A percentile compares a stretch with the other conserved stretches of the same genome.
These are phyloP conservation scores for Synchiropus splendidus DNA, from an alignment of 2,113 vertebrate genomes.

Conservation along the genomic window DNA sequence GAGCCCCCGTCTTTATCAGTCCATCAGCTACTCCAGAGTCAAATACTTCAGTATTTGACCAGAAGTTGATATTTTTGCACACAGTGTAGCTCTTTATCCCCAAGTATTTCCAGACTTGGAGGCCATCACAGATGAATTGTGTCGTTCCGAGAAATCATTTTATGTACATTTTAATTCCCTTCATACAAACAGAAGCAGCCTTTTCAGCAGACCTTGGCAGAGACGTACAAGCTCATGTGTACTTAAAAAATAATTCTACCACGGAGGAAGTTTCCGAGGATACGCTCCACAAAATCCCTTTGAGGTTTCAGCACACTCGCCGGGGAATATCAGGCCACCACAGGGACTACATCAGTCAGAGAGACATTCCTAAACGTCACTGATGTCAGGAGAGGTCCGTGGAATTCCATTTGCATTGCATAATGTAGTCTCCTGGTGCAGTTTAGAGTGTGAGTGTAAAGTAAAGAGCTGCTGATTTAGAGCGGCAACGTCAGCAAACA, in stretches of 20 bases:
- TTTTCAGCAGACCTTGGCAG: conserved; percentile 20
- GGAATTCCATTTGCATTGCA: conserved; percentile 29
- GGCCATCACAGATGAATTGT: no score
- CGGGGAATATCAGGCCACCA: conserved; percentile 17
- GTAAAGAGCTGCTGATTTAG: neutral
- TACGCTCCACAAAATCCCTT: conserved; percentile 8
- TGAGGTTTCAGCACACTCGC: conserved; percentile 16
- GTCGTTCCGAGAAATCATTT: no score
- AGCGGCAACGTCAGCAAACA: conserved; percentile 10
- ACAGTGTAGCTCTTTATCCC: no score
- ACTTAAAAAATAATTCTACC: conserved; percentile 9
- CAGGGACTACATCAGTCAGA: neutral
- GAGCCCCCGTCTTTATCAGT: no score
- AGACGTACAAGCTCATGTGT: conserved; percentile 6
- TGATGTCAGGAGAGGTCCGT: conserved; percentile 8
- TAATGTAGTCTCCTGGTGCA: conserved; percentile 4
- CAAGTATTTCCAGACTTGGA: no score
- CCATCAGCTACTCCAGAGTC: no score
- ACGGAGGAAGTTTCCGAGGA: conserved; percentile 17
- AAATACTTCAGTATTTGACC: no score
- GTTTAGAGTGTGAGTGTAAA: conserved; percentile 7
- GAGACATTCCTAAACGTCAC: conserved; percentile 23
- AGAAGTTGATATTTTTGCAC: no score
- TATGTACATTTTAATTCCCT: conserved; percentile 6
- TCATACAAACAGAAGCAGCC: conserved; percentile 22